A percentile compares a stretch with the other conserved stretches of the same genome.
Conservation (phyloP, 2,113 vertebrate genomes). For the Hyla sarda region DNA sequence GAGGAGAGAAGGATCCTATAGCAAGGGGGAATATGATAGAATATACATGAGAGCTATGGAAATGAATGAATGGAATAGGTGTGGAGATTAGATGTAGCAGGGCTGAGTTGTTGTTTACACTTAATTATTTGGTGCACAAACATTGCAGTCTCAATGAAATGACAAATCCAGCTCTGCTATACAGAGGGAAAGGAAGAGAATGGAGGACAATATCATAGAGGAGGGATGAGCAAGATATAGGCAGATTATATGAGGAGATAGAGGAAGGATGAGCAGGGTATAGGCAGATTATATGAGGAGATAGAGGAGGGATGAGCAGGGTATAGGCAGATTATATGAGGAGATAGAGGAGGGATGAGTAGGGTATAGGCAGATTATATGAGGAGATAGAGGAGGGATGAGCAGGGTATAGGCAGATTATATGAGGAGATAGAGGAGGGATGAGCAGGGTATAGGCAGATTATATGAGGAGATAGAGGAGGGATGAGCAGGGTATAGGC, state of each 20-base stretch:
- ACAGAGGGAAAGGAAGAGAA: neutral
- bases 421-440: no score
- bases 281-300: neutral
- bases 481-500: no score
- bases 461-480: no score
- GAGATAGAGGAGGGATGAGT: no score
- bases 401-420: no score
- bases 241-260: neutral
- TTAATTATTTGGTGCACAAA: no score
- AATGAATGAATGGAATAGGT: neutral
- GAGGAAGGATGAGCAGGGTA: neutral
- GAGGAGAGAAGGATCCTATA: neutral
- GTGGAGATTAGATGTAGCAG: neutral
- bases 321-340: no score
- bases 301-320: neutral
- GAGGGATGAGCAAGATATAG: neutral
- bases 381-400: no score
- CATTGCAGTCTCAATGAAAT: neutral
- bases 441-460: no score
- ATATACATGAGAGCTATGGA: neutral
- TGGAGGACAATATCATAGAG: neutral
- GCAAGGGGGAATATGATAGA: neutral
- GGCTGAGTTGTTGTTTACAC: neutral
- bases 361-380: no score
- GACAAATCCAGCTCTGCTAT: neutral